phyloP scores from a whole-genome alignment of 2,888 invertebrate species.

The Drosophila quasianomalipes region DNA sequence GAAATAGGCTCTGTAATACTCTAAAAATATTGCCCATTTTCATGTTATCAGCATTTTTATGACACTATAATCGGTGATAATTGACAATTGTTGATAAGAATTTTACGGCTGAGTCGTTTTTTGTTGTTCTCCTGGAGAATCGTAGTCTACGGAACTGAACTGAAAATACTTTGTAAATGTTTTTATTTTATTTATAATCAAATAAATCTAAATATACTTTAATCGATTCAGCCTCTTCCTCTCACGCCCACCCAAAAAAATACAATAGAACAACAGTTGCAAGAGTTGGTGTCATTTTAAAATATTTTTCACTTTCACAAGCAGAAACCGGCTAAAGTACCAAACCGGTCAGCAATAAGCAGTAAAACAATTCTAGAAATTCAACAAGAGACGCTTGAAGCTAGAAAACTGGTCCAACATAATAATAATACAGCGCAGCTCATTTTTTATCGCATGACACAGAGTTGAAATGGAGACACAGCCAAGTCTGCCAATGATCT shows the following conservation, averaged over 20 bases:
- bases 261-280: background rate
- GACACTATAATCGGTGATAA: constrained; percentile 39
- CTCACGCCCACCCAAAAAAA: constrained; percentile 9
- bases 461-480: constrained; percentile 14
- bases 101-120: background rate
- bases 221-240: background rate
- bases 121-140: background rate
- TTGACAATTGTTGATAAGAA: constrained; percentile 40
- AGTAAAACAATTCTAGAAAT: constrained; percentile 40
- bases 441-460: constrained; percentile 41
- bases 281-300: constrained; percentile 20
- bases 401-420: constrained; percentile 53
- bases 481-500: constrained; percentile 44
- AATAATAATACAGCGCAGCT: constrained; percentile 6
- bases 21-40: constrained; percentile 31
- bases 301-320: constrained; percentile 66
- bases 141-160: background rate
- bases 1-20: constrained; percentile 6
- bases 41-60: constrained; percentile 32
- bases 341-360: constrained; percentile 34
- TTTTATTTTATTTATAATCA: background rate
- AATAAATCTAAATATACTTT: background rate
- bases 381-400: constrained; percentile 25
- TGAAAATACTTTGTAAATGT: background rate
- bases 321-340: constrained; percentile 46